These are phyloP conservation scores for Pycnomerus fuliginosus DNA, from an alignment of 2,888 invertebrate genomes.

Conservation along the genomic window DNA sequence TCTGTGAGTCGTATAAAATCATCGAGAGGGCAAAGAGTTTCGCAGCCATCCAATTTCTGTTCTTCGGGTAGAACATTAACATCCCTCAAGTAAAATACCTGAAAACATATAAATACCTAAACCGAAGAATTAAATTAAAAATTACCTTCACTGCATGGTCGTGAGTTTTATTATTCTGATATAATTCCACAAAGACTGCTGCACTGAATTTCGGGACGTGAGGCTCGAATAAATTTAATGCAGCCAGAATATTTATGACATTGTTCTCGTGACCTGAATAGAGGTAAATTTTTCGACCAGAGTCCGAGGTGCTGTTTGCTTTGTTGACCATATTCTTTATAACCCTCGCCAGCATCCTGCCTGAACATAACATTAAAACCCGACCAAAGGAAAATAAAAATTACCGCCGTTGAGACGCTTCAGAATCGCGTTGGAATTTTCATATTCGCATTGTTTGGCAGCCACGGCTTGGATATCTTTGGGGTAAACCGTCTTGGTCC, in stretches of 20 bases:
- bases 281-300: slow-evolving; percentile 49
- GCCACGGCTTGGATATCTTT: slow-evolving; percentile 44
- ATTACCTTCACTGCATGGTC: slow-evolving; percentile 45
- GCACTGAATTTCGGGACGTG: slow-evolving; percentile 49
- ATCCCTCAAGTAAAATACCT: slow-evolving; percentile 43
- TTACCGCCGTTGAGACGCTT: slow-evolving; percentile 54
- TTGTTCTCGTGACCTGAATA: slow-evolving; percentile 62
- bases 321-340: slow-evolving; percentile 40
- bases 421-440: slow-evolving; percentile 46
- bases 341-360: slow-evolving; percentile 41
- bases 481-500: slow-evolving; percentile 49
- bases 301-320: slow-evolving; percentile 27
- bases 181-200: slow-evolving; percentile 45
- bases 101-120: slow-evolving; percentile 7
- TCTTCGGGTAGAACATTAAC: slow-evolving; percentile 38
- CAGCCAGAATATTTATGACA: slow-evolving; percentile 54
- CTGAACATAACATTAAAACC: slow-evolving; percentile 26
- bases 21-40: slow-evolving; percentile 42
- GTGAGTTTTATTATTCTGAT: slow-evolving; percentile 32
- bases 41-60: slow-evolving; percentile 40
- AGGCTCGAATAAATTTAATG: slow-evolving; percentile 54
- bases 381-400: background rate
- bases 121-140: background rate
- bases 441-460: slow-evolving; percentile 49
- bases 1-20: slow-evolving; percentile 40